Evolutionary conservation across 2,797 vertebrate species (phyloP), one percentile per base, ranked within the genome.

Genomic region (Clarias fuscus): DNA sequence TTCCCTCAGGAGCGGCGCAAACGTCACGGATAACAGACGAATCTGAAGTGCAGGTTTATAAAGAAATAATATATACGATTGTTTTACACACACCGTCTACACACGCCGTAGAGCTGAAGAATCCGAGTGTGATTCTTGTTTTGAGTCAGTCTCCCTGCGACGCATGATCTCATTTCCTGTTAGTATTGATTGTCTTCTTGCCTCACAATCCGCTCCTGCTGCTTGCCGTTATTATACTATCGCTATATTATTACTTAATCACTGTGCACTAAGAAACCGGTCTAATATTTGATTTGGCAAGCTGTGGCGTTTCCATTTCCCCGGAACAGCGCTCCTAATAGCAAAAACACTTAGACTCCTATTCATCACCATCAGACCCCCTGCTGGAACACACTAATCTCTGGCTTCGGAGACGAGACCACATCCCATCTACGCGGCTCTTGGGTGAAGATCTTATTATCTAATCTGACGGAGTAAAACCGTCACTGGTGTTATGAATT

Each of bases 321-420:
- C 71, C 71, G 48, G 40, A 73, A 53, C 40, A 48, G 13, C 22
- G 14, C 22, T 73, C 71, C 71, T 48, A 24, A 43, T 24, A n/a
- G 70, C 40, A 72, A 72, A 72, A 48, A 24, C 70, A 43, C 40
- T 72, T 48, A 43, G 37, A 14, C 37, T 43, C 40, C 40, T 72
- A 73, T 73, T 73, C n/a, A 48, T 48, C 71, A 48, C 11, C 71
- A 73, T 77, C 64, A 30, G 48, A 30, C 13, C 61, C 37, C 68
- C 6, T 65, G 62, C 43, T 85, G 73, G 33, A 33, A 40, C 15
- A 13, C 61, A 77, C 22, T 78, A 56, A 30, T 79, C 70, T 86
- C 40, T 67, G 24, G 56, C 67, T 72, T 80, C 14, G 6, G 53
- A 86, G 64, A 18, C 40, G 5, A 17, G 22, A 40, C 5, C 75